Base-by-base conservation (phyloP, 2,888 invertebrate genomes). In the Escarpia spicata region DNA sequence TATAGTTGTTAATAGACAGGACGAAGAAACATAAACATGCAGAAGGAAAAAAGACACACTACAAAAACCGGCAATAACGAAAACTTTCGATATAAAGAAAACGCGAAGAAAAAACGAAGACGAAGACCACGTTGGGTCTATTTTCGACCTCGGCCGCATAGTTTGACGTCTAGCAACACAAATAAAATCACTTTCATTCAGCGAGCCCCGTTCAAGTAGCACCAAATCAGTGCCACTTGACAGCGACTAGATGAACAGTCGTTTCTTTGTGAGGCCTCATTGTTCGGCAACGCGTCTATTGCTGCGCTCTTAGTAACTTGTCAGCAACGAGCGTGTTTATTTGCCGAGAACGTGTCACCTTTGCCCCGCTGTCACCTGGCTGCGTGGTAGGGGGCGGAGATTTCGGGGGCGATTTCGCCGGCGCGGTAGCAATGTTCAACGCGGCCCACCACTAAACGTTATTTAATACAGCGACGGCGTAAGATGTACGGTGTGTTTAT, bases 231-330 rank as follows among this genome's bases (percentile, higher is more conserved):
- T 2, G 75, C 26, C 26, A 75, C 75, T 75, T 75, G 75, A 75
- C 75, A 75, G 75, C 75, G 75, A 75, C 75, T 75, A 75, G 75
- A 75, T 75, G 75, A 75, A 75, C 75, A 75, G 75, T 75, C 75
- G 26, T 75, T 75, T 26, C 75, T 75, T 75, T 75, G 75, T 75
- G 26, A 2, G 75, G 19, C 3, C 75, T n/a, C 75, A 75, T 75
- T 75, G 75, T 75, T 75, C 75, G 75, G 26, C 75, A 3, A 26
- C 75, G 75, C 75, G 26, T 75, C 75, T 75, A 75, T 75, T 75
- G 75, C 75, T 26, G 75, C 75, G 26, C 75, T 19, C 75, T 75
- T 75, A 75, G 75, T 75, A 75, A 75, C 19, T 75, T 75, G 75
- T 75, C 75, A 75, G 75, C 75, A 75, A 19, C 75, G 75, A 26